Conservation (phyloP, 2,797 vertebrate species). For the Dendrocincla fuliginosa region DNA sequence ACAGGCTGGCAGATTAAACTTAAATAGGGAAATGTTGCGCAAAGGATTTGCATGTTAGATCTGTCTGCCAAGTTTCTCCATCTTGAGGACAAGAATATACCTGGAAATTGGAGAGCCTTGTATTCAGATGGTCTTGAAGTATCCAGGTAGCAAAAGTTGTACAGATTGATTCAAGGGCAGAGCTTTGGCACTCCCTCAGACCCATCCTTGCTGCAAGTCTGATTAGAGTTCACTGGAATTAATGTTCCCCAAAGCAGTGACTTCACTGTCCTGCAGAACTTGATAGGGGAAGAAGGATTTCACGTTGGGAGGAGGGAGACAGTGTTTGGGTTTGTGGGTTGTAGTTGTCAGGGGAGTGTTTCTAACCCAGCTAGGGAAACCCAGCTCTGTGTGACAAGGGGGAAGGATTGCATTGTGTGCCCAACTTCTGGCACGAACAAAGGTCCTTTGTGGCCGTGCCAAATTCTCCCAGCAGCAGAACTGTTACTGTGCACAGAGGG, state of each 20-base stretch:
- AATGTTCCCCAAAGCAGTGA: fast-evolving
- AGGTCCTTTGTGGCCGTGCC: constrained; percentile 55
- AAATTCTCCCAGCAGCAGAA: constrained; percentile 1
- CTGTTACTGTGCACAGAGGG: constrained; percentile 39
- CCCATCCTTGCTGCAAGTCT: not conserved
- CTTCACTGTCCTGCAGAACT: not conserved
- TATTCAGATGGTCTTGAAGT: not conserved
- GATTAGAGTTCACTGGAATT: not conserved
- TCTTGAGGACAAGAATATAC: not conserved
- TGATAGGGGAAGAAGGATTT: not conserved
- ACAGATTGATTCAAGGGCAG: not conserved
- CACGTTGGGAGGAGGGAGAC: fast-evolving
- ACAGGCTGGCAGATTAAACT: not conserved
- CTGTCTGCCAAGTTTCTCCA: not conserved
- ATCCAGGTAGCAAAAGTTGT: not conserved
- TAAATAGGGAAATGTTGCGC: not conserved
- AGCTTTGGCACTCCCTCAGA: not conserved
- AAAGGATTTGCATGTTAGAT: not conserved
- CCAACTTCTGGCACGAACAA: constrained; percentile 32
- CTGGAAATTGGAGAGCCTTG: not conserved
- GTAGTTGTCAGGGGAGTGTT: fast-evolving
- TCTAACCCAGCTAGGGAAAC: not conserved
- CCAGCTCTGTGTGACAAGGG: constrained; percentile 18
- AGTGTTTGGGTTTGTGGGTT: not conserved
- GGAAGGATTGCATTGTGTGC: constrained; percentile 14